Evolutionary conservation across 2,113 vertebrate genomes (phyloP).

Genomic region (Columba livia): DNA sequence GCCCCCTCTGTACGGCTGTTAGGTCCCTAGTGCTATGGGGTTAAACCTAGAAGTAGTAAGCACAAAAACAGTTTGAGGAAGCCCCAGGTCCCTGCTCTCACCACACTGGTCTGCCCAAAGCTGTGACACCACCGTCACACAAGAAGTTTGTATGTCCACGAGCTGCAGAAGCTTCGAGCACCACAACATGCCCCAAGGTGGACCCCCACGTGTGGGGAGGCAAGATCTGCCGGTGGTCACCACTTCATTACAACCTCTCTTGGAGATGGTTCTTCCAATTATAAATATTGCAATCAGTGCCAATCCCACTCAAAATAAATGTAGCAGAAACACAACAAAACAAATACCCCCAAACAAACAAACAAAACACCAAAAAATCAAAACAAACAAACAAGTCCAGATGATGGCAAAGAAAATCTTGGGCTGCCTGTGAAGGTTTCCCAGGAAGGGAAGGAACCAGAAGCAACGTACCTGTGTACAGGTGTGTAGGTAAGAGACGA

Average conservation of each 20-base stretch:
- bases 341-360: too few relatives aligned
- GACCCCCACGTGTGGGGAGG: fast-evolving
- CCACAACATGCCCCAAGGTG: fast-evolving
- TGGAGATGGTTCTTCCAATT: not conserved
- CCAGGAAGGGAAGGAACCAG: not conserved
- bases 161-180: too few relatives aligned
- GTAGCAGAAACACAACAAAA: not conserved
- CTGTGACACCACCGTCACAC: not conserved
- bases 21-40: too few relatives aligned
- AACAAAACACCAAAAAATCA: too few relatives aligned
- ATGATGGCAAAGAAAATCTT: not conserved
- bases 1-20: too few relatives aligned
- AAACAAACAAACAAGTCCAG: not conserved
- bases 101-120: fast-evolving
- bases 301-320: not conserved
- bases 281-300: not conserved
- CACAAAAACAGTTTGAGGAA: too few relatives aligned
- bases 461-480: not conserved
- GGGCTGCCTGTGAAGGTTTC: not conserved
- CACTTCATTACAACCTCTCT: not conserved
- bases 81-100: fast-evolving
- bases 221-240: not conserved
- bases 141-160: not conserved
- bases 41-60: too few relatives aligned
- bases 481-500: not conserved